A percentile compares a stretch with the other conserved stretches of the same genome.
Conservation (phyloP, 2,797 vertebrate genomes). For the Chaenodraco wilsoni region DNA sequence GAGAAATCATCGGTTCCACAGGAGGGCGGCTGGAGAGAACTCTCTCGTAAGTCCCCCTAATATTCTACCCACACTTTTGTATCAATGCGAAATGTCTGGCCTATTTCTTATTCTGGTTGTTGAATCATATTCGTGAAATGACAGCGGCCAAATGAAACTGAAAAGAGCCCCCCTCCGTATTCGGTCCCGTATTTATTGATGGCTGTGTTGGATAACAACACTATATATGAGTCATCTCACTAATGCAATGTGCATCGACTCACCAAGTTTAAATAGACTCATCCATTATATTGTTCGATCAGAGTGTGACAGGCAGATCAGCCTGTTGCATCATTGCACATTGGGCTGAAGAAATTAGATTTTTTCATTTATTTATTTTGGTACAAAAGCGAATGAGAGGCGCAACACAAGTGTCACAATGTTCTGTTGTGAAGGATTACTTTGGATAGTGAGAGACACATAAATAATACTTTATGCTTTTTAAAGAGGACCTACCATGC, state of each 20-base stretch:
- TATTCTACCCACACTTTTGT: slow-evolving; percentile 13
- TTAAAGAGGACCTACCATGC: neutral
- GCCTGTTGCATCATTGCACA: slow-evolving; percentile 28
- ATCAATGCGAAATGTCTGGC: neutral
- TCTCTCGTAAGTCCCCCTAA: slow-evolving; percentile 88
- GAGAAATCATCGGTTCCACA: slow-evolving; percentile 94
- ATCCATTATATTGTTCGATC: slow-evolving; percentile 42
- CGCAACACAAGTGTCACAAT: neutral
- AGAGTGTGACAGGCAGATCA: slow-evolving; percentile 21
- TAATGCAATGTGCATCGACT: slow-evolving; percentile 36
- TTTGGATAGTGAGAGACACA: neutral
- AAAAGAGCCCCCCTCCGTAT: slow-evolving; percentile 22
- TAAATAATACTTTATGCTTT: slow-evolving; percentile 1
- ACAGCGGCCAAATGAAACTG: slow-evolving; percentile 23
- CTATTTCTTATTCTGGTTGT: slow-evolving; percentile 19
- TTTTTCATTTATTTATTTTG: slow-evolving; percentile 23
- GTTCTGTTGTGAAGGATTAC: neutral
- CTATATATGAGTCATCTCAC: slow-evolving; percentile 24
- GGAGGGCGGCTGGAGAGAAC: slow-evolving; percentile 90
- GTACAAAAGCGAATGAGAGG: slow-evolving; percentile 4
- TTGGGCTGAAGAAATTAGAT: slow-evolving; percentile 14
- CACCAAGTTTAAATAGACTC: slow-evolving; percentile 37
- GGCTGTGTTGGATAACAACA: slow-evolving; percentile 35
- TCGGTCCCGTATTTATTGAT: slow-evolving; percentile 48
- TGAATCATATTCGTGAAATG: slow-evolving; percentile 31